A percentile compares a stretch with the other conserved stretches of the same genome.
phyloP scores from a whole-genome alignment of 2,797 vertebrate species.

The Antennarius maculatus region DNA sequence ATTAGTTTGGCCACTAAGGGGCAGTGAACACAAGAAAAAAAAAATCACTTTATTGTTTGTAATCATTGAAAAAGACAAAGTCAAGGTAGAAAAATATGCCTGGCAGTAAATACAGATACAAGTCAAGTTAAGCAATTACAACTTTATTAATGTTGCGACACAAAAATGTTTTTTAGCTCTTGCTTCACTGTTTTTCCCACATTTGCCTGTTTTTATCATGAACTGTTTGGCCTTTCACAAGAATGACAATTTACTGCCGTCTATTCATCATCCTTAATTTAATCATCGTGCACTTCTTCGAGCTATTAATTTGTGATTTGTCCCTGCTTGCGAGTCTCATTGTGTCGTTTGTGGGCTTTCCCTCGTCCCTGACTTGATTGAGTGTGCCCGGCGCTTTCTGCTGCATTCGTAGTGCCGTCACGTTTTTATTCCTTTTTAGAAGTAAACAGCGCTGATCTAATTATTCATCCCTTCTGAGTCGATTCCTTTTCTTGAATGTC shows the following conservation, averaged over 20 bases:
- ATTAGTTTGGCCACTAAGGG: no score
- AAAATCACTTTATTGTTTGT: no score
- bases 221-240: constrained; percentile 1
- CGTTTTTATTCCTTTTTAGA: constrained; percentile 1
- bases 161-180: not conserved
- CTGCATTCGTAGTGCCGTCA: not conserved
- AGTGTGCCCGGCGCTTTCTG: not conserved
- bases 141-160: not conserved
- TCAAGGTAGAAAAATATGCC: no score
- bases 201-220: not conserved
- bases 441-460: constrained; percentile 33
- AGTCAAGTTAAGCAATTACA: no score
- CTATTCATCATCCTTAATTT: constrained; percentile 7
- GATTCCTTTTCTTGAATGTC: constrained; percentile 43
- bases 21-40: no score
- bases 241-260: constrained; percentile 4
- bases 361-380: constrained; percentile 11
- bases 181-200: not conserved
- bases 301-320: constrained; percentile 8
- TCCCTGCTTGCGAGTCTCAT: not conserved
- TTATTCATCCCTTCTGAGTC: constrained; percentile 27
- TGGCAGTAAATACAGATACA: no score
- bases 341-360: constrained; percentile 7
- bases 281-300: constrained; percentile 14
- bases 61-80: no score